Evolutionary conservation across 2,113 vertebrate species (phyloP).

Genomic region (Notarius lentiginosus): DNA sequence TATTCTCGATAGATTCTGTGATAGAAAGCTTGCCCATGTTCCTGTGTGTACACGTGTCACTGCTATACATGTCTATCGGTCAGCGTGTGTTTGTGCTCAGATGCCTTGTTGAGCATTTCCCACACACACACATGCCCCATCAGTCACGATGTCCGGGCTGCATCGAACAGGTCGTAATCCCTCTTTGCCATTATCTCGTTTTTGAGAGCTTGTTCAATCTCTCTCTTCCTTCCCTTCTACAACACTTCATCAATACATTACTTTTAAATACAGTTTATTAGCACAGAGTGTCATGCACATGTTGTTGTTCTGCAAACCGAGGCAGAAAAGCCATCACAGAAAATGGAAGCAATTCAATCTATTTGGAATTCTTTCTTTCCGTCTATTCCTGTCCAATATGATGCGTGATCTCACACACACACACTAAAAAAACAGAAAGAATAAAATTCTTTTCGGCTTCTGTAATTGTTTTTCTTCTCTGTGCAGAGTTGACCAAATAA

Average conservation of each 20-base stretch:
- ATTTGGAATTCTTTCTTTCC: not conserved
- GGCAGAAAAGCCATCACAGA: not conserved
- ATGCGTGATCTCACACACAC: not conserved
- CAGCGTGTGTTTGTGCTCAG: constrained; percentile 22
- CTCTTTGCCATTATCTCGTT: constrained; percentile 13
- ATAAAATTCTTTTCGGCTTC: constrained; percentile 30
- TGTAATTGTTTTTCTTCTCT: constrained; percentile 21
- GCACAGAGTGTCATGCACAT: not conserved
- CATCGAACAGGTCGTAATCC: constrained; percentile 45
- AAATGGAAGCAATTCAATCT: not conserved
- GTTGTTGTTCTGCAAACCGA: not conserved
- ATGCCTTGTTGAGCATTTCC: constrained; percentile 32
- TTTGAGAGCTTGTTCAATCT: not conserved
- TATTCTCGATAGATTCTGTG: not conserved
- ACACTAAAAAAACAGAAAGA: not conserved
- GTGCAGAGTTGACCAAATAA: constrained; percentile 9
- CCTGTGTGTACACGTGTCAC: constrained; percentile 33
- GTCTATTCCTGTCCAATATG: not conserved
- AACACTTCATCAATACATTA: not conserved
- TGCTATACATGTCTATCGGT: constrained; percentile 36
- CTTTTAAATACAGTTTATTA: not conserved
- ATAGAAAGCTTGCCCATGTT: not conserved
- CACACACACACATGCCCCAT: constrained; percentile 39
- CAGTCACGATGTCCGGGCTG: constrained; percentile 33
- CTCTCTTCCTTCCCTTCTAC: not conserved